Base-by-base conservation (phyloP, 2,888 invertebrate species). In the Noctua janthe region DNA sequence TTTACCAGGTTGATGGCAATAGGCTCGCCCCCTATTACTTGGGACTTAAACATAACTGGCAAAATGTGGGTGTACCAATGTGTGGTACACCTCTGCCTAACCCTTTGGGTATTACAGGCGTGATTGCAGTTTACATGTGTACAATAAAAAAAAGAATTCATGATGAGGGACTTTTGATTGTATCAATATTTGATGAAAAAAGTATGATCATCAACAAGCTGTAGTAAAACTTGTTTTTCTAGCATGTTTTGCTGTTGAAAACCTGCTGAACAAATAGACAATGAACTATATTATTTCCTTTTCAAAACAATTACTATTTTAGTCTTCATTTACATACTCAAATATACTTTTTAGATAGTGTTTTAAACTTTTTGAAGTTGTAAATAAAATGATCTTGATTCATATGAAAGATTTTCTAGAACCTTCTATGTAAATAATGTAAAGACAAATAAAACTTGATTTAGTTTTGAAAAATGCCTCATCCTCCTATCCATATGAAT, bases 201-300 rank as follows among this genome's bases (percentile, higher is more conserved):
- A 13, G 0, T n/a, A 67, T n/a, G 20, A 29, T 35, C 6, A 20
- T 47, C 23, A 49, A 47, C n/a, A 70, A 47, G 13, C 10, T 23
- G 15, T 29, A 35, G 20, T 47, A 23, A 74, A 67, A 80, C n/a
- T 35, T 82, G 59, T 43, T 39, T 29, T 49, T 23, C 54, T 49
- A 56, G 39, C 17, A 59, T 43, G 23, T 47, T 69, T 15, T 29
- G 4, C 6, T 62, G 17, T 49, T 23, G 43, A 54, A 67, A 67
- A 76, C 59, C 69, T 29, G 15, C 67, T 82, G 80, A 83, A 39
- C 62, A 62, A 76, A 81, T 70, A 64, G 13, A 70, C 8, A 47
- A 17, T n/a, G 49, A 76, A 71, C 17, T 64, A 10, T 70, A n/a
- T 59, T 81, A 51, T 43, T 69, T 59, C 67, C 10, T 62, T 62